Evolutionary conservation across 2,797 vertebrate species (phyloP).

Genomic region (Chaenodraco wilsoni): DNA sequence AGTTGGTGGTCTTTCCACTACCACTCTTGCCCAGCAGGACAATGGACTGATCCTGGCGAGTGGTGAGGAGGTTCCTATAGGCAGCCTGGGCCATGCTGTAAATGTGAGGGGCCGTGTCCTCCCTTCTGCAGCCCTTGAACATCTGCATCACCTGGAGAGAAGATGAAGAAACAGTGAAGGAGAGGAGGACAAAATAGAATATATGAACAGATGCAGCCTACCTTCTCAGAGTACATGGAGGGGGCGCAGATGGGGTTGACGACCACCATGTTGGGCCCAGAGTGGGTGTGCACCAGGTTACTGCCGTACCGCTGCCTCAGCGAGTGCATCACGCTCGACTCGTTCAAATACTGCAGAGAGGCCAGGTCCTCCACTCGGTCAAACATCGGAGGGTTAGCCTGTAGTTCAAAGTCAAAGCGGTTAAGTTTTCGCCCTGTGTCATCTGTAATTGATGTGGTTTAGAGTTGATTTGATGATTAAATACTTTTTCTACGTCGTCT

Average conservation of each 20-base stretch:
- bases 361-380: slow-evolving; percentile 95
- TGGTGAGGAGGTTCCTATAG: slow-evolving; percentile 94
- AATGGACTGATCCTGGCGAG: slow-evolving; percentile 94
- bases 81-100: slow-evolving; percentile 94
- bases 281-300: slow-evolving; percentile 93
- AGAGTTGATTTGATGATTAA: slow-evolving; percentile 65
- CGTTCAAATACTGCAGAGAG: slow-evolving; percentile 94
- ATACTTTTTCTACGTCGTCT: slow-evolving; percentile 96
- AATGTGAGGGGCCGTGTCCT: slow-evolving; percentile 94
- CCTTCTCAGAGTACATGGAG: slow-evolving; percentile 98
- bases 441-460: slow-evolving; percentile 56
- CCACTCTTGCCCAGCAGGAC: slow-evolving; percentile 92
- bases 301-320: slow-evolving; percentile 93
- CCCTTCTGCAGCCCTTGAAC: slow-evolving; percentile 95
- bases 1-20: slow-evolving; percentile 95
- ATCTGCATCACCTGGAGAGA: slow-evolving; percentile 96
- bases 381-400: slow-evolving; percentile 93
- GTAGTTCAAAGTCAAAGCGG: slow-evolving; percentile 54
- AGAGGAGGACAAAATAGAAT: background rate
- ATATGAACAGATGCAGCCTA: slow-evolving; percentile 57
- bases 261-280: slow-evolving; percentile 92
- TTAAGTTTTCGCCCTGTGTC: slow-evolving; percentile 26
- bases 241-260: slow-evolving; percentile 94
- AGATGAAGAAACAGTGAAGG: background rate
- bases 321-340: slow-evolving; percentile 94